Conservation (phyloP, 2,797 vertebrate genomes). For the Manis crassicaudata region DNA sequence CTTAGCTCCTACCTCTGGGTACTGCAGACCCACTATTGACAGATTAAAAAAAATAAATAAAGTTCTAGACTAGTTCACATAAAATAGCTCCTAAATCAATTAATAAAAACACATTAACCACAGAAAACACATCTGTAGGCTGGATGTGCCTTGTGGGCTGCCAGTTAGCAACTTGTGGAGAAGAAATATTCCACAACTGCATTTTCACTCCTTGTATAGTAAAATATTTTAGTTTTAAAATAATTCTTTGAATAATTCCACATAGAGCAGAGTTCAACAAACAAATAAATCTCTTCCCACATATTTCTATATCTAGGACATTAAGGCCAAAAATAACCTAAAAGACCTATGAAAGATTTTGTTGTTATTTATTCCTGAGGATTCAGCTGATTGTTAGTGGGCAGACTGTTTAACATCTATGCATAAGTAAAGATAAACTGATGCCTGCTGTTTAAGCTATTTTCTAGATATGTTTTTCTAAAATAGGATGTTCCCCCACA, state of each 20-base stretch:
- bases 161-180: not conserved
- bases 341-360: not conserved
- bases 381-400: not conserved
- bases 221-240: constrained; percentile 53
- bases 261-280: constrained; percentile 10
- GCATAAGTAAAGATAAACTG: not conserved
- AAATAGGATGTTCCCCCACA: not conserved
- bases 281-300: constrained; percentile 26
- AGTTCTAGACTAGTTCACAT: not conserved
- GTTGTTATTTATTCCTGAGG: constrained; percentile 15
- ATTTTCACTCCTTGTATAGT: not conserved
- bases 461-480: not conserved
- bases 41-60: not conserved
- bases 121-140: not conserved
- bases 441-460: not conserved
- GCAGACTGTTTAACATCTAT: not conserved
- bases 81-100: not conserved
- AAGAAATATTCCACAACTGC: not conserved
- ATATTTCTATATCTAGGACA: constrained; percentile 50
- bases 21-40: not conserved
- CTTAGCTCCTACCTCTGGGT: not conserved
- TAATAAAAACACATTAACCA: not conserved
- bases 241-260: constrained; percentile 58
- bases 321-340: not conserved
- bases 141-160: not conserved